Base-by-base conservation (phyloP, 2,797 vertebrate genomes). In the Xerus rutilus region DNA sequence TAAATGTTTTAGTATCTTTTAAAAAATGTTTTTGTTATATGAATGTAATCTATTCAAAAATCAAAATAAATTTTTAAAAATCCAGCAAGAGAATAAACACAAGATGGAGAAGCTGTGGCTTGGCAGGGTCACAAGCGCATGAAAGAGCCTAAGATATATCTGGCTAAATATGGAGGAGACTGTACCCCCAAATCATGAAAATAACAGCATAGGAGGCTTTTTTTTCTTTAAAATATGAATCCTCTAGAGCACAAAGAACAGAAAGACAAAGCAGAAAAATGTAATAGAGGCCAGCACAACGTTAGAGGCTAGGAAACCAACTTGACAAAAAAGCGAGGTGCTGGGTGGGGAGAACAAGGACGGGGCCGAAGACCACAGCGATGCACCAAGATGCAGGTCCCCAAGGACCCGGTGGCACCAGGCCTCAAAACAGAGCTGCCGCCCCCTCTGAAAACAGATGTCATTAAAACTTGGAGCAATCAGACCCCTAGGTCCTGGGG, bases 281-380 rank as follows among this genome's bases (percentile, higher is more conserved):
- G 62, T 59, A 54, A 94, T 69, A 49, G 65, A 86, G 32, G 43
- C 49, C 69, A 43, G 64, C 4, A 35, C 12, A 21, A 74, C 82
- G 78, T 87, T 82, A 93, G 67, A 74, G 91, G 30, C 87, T 64
- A 47, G 67, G 65, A 81, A 94, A 72, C 17, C 0, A 45, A 89
- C 32, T 47, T 25, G 8, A 69, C 28, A 43, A 57, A 67, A 67
- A 82, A 70, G 23, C 13, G 25, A 39, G 45, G 74, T 70, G n/a
- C 14, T 8, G 2, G 65, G 35, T 14, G 3, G 1, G 4, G 25
- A 30, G 23, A 15, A 4, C 8, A 3, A 73, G 7, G 30, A 0
- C 2, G 8, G 35, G 64, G 9, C 17, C 15, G 1, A 39, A n/a
- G 72, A 32, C 54, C 32, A 43, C 4, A 25, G 7, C 4, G 14